Conservation (phyloP, 2,888 invertebrate species). For the Drosophila ezoana region DNA sequence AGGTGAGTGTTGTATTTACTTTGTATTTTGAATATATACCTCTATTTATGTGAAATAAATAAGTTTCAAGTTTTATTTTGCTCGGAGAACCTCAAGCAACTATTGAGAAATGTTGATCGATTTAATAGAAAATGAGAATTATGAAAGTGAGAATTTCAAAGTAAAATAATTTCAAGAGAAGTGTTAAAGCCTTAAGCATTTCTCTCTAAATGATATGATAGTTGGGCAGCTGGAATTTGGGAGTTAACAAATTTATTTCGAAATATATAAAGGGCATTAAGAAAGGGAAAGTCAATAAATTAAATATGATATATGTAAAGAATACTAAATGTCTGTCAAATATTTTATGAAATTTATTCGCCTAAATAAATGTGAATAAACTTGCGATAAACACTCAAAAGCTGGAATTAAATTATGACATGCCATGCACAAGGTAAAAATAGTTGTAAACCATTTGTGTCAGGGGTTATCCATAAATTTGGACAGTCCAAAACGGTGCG, state of each 20-base stretch:
- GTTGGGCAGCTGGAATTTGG: no score
- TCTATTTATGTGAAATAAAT: neutral
- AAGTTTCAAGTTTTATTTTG: neutral
- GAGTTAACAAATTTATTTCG: no score
- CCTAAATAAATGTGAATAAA: neutral
- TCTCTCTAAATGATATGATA: no score
- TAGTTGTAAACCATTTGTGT: slow-evolving; percentile 15
- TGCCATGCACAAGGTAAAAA: slow-evolving; percentile 3
- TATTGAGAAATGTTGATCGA: no score
- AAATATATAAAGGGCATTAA: no score
- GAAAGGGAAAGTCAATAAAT: neutral
- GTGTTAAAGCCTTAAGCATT: no score
- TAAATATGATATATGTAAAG: neutral
- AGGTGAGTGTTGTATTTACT: neutral
- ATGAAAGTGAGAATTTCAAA: no score
- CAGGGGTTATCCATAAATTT: slow-evolving; percentile 19
- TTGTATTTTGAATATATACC: neutral
- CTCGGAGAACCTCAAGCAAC: neutral
- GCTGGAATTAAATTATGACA: slow-evolving; percentile 6
- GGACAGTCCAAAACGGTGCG: neutral
- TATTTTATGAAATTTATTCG: neutral
- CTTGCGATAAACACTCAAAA: neutral
- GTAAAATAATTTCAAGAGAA: no score
- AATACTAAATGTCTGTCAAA: neutral
- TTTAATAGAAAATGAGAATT: no score